Conservation (phyloP, 2,888 invertebrate species). For the Scaptodrosophila latifasciaeformis region DNA sequence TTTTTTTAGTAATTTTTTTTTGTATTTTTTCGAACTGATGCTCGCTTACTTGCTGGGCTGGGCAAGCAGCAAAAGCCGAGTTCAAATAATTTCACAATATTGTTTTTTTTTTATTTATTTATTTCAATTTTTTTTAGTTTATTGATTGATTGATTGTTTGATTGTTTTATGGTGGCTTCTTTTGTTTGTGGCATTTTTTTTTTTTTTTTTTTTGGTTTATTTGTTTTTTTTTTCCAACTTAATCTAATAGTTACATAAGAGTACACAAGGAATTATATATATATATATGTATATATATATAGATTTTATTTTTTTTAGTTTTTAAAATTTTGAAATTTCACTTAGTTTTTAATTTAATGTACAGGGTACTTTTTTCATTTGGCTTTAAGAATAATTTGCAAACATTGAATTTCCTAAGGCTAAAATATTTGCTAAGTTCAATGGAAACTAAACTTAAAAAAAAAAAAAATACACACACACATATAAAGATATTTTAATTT, state of each 20-base stretch:
- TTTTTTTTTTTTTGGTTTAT: not conserved
- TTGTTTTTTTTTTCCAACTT: not conserved
- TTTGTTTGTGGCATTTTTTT: conserved; percentile 17
- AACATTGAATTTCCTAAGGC: not conserved
- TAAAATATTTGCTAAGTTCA: not conserved
- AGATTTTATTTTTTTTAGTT: conserved; percentile 2
- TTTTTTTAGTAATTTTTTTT: not conserved
- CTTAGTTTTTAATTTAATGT: not conserved
- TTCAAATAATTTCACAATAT: conserved; percentile 33
- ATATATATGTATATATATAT: not conserved
- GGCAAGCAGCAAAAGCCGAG: conserved; percentile 54
- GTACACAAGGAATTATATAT: not conserved
- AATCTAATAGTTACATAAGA: not conserved
- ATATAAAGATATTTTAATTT: not conserved
- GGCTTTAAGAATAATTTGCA: not conserved
- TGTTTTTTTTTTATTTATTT: not conserved
- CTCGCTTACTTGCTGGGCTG: conserved; percentile 56
- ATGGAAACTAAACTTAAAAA: not conserved
- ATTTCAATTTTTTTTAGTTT: not conserved
- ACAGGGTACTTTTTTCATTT: not conserved
- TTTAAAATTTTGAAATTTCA: too few relatives aligned
- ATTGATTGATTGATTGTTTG: conserved; percentile 11
- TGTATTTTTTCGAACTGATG: conserved; percentile 40
- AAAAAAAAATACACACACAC: too few relatives aligned
- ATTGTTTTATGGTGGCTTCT: conserved; percentile 17